phyloP scores from a whole-genome alignment of 1,140 invertebrate species.

The Chionoecetes opilio region DNA sequence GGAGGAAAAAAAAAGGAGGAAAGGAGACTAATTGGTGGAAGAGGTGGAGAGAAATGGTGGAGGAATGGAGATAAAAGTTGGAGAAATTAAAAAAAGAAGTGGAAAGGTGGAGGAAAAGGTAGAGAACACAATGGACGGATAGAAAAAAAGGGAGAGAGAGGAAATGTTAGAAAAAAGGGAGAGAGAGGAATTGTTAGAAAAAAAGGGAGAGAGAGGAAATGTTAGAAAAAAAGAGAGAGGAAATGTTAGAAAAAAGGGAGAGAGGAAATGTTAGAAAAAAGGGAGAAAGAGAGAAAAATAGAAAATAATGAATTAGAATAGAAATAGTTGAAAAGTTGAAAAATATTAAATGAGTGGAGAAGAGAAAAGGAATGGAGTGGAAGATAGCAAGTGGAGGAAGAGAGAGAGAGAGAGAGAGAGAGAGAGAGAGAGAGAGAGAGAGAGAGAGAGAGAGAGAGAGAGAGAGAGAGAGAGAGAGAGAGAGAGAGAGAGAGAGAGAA shows the following conservation, averaged over 20 bases:
- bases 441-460: too few relatives aligned
- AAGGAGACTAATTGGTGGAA: too few relatives aligned
- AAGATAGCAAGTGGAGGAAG: neutral
- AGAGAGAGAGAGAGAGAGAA: too few relatives aligned
- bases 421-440: too few relatives aligned
- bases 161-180: neutral
- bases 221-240: neutral
- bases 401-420: neutral
- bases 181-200: neutral
- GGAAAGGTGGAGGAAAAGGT: neutral
- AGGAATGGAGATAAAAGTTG: neutral
- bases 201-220: neutral
- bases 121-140: neutral
- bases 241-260: neutral
- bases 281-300: neutral
- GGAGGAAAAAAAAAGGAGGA: neutral
- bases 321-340: too few relatives aligned
- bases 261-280: neutral
- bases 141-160: neutral
- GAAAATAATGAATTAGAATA: too few relatives aligned
- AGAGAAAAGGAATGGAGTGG: too few relatives aligned
- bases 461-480: too few relatives aligned
- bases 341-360: too few relatives aligned
- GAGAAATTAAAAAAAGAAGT: neutral
- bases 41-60: neutral